phyloP scores from a whole-genome alignment of 2,113 vertebrate genomes.

The Tachysurus vachellii region DNA sequence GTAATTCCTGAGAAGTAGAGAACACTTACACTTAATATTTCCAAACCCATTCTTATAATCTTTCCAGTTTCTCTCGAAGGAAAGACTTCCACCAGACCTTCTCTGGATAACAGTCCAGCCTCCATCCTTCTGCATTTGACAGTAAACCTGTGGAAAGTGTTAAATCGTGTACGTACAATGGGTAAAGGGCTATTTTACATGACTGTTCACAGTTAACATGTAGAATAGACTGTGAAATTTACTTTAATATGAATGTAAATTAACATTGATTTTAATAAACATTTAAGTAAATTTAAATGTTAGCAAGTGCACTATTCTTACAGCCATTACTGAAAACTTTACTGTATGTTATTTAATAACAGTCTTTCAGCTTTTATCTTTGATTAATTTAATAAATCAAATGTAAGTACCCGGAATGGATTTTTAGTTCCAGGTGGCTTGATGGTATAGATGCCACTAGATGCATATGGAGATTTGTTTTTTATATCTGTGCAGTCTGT shows the following conservation, averaged over 20 bases:
- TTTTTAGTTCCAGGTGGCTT: slow-evolving; percentile 38
- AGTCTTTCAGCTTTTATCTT: neutral
- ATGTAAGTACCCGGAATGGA: slow-evolving; percentile 58
- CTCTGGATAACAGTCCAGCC: slow-evolving; percentile 74
- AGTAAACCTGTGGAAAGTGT: slow-evolving; percentile 64
- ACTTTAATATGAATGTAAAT: neutral
- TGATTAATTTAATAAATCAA: neutral
- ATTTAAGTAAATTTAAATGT: neutral
- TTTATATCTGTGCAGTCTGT: slow-evolving; percentile 62
- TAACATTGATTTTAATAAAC: neutral
- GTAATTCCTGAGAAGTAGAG: neutral
- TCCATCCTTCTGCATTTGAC: slow-evolving; percentile 66
- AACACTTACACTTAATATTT: slow-evolving; percentile 48
- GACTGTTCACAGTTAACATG: neutral
- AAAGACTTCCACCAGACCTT: slow-evolving; percentile 52
- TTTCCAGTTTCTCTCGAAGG: slow-evolving; percentile 61
- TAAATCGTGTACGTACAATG: neutral
- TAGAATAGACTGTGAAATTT: neutral
- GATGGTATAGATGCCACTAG: slow-evolving; percentile 63
- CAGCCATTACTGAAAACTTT: neutral
- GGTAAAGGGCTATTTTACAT: neutral
- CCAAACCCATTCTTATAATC: slow-evolving; percentile 67
- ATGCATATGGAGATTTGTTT: slow-evolving; percentile 29
- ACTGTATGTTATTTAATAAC: neutral
- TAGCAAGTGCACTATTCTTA: neutral